Evolutionary conservation across 2,113 vertebrate genomes (phyloP).

Genomic region (Python bivittatus): DNA sequence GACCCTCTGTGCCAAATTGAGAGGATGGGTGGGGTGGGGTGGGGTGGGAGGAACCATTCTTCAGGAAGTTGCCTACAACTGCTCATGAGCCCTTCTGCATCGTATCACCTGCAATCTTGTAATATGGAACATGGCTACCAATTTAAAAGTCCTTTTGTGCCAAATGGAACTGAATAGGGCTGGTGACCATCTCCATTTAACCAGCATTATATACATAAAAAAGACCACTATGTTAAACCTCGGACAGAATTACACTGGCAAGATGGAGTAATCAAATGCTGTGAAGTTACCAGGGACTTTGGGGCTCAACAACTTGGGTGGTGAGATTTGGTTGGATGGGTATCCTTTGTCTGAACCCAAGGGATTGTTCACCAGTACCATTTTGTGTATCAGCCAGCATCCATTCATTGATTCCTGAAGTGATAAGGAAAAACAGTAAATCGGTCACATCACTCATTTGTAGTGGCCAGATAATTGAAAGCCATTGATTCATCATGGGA

Average conservation of each 20-base stretch:
- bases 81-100: background rate
- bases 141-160: constrained; percentile 8
- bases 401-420: background rate
- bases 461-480: background rate
- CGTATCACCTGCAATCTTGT: background rate
- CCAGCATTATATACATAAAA: constrained; percentile 11
- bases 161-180: constrained; percentile 27
- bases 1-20: constrained; percentile 32
- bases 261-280: background rate
- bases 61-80: background rate
- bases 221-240: background rate
- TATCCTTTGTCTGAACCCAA: background rate
- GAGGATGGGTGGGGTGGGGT: background rate
- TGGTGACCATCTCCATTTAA: background rate
- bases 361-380: background rate
- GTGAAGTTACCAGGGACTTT: background rate
- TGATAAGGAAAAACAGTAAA: background rate
- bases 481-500: background rate
- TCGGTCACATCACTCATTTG: background rate
- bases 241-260: background rate
- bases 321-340: background rate
- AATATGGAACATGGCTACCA: constrained; percentile 15
- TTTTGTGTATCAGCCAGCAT: background rate
- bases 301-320: background rate
- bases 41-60: background rate